Conservation (phyloP, 2,888 invertebrate species). For the Aphodius granarius region DNA sequence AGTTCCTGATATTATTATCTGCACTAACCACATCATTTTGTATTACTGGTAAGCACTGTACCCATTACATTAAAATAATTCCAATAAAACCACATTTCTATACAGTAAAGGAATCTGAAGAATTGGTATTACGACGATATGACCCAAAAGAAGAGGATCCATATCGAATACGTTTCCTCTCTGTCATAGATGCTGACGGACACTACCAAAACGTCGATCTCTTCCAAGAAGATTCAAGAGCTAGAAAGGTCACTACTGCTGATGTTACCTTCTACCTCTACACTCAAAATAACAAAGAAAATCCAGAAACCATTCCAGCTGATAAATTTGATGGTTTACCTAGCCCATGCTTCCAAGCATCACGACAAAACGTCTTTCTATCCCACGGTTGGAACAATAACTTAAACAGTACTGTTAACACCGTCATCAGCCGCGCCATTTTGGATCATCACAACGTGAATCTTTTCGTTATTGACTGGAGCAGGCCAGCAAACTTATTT, state of each 20-base stretch:
- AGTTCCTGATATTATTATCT: background rate
- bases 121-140: constrained; percentile 3
- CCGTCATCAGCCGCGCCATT: constrained; percentile 35
- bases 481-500: constrained; percentile 32
- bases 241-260: background rate
- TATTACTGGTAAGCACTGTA: background rate
- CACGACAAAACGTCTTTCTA: constrained; percentile 40
- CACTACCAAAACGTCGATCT: constrained; percentile 17
- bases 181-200: constrained; percentile 14
- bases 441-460: constrained; percentile 42
- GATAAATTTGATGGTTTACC: background rate
- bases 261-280: constrained; percentile 38
- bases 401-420: constrained; percentile 37
- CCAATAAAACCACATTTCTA: background rate
- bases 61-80: background rate
- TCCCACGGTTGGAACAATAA: constrained; percentile 46
- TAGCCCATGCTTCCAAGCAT: constrained; percentile 12
- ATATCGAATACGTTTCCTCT: constrained; percentile 17
- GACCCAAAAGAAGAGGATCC: constrained; percentile 24
- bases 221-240: constrained; percentile 8
- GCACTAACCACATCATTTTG: background rate
- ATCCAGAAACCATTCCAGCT: constrained; percentile 26
- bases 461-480: constrained; percentile 47
- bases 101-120: background rate
- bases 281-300: constrained; percentile 35